Base-by-base conservation (phyloP, 1,140 invertebrate species). In the Lordiphosa stackelbergi region DNA sequence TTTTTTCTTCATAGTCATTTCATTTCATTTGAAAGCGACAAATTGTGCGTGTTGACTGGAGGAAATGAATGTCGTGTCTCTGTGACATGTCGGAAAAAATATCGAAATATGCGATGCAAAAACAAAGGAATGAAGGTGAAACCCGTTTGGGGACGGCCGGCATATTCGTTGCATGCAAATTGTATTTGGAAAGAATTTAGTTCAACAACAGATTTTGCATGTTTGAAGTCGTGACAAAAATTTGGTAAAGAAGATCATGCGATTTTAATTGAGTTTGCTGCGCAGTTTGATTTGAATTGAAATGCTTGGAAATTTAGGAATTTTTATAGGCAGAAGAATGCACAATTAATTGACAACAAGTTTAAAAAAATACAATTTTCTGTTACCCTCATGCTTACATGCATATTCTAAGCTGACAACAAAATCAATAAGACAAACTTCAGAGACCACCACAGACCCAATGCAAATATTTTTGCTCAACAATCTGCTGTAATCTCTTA, bases 41-140 rank as follows among this genome's bases (percentile, higher is more conserved):
- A 79, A 81, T 79, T 79, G 75, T 81, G 75, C 75, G 75, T 81
- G 75, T 75, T 81, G 75, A 81, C 75, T 74, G 64, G 58, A 75
- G 71, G 75, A 81, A 81, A 81, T 81, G 75, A 81, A 75, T 81
- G 72, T 75, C 77, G 73, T 48, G 28, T 71, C 77, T 71, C 7
- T 75, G 77, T 69, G 77, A 81, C 77, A 81, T 81, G 71, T 75
- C 75, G 71, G 71, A 57, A 63, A 75, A 81, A 79, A 79, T 79
- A 79, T 81, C 71, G 75, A 79, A 81, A 81, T 68, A 71, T 65
- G 40, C 54, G 22, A 35, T 24, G 12, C 7, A 36, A 42, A 60
- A 31, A 49, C 47, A 53, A 53, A 45, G 28, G 13, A 22, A 10
- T 8, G 9, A 11, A 12, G 11, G 19, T 42, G 66, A 54, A 68